Evolutionary conservation across 2,797 vertebrate species (phyloP), one percentile per base, ranked within the genome.

Genomic region (Merluccius polli): DNA sequence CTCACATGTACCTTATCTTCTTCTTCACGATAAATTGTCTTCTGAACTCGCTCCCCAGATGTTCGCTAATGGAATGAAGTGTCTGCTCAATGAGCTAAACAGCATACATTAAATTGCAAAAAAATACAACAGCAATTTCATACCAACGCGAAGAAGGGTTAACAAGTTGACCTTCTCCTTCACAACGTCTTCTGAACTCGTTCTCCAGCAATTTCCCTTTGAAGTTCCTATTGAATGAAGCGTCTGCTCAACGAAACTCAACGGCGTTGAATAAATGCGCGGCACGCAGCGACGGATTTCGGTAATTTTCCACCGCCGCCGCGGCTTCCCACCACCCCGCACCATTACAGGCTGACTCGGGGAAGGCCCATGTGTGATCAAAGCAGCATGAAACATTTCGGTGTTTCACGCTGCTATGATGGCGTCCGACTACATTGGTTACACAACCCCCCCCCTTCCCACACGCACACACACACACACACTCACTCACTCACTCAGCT

Each of bases 371-470:
- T 27, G n/a, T 65, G 59, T 65, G 59, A 65, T 65, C 59, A 65
- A 27, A 65, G 59, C 59, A 16, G n/a, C 59, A 11, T 65, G 59
- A 65, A 65, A 65, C 52, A 16, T 59, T 59, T 59, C 24, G n/a
- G n/a, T n/a, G n/a, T n/a, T n/a, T 35, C 33, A 35, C 33, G 33
- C 33, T 88, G n/a, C n/a, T 85, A 90, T 91, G 90, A 88, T 88
- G 87, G 78, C 85, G 84, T 88, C 78, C 81, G 83, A 83, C 79
- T 87, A 71, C 52, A 68, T 65, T 67, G 75, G 72, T 11, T 27
- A 27, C 74, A 74, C 30, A 71, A 59, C 48, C 1, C 48, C 21
- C 44, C 44, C 44, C 41, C 41, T 13, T 13, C 41, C 41, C 48
- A 24, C 24, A 7, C 52, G 24, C 21, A n/a, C 52, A n/a, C 52